Evolutionary conservation across 1,140 invertebrate species (phyloP).

Genomic region (Lepeophtheirus salmonis): DNA sequence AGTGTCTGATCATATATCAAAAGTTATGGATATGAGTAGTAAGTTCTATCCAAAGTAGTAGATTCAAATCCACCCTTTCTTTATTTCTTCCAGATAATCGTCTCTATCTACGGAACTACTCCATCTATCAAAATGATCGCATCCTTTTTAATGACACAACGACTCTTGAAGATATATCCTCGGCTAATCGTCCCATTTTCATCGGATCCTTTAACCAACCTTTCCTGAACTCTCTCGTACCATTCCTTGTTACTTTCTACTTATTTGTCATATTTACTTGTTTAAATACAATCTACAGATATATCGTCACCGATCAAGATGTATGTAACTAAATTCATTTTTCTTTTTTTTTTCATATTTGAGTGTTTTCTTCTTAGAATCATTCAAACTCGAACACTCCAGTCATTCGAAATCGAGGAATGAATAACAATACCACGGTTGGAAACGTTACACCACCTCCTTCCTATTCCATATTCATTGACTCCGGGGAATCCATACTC

Average conservation of each 20-base stretch:
- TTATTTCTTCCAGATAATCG: too few species aligned
- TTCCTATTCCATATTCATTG: background rate
- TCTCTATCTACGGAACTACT: background rate
- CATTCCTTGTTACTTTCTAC: constrained; percentile 28
- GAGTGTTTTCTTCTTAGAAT: background rate
- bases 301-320: background rate
- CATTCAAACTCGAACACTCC: background rate
- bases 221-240: constrained; percentile 32
- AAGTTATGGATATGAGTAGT: too few species aligned
- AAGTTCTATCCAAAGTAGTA: too few species aligned
- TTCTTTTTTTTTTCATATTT: background rate
- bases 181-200: constrained; percentile 27
- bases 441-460: background rate
- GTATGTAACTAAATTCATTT: background rate
- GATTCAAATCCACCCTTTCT: too few species aligned
- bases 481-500: background rate
- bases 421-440: background rate
- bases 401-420: background rate
- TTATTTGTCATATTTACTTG: constrained; percentile 30
- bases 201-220: constrained; percentile 25
- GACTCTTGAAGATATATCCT: constrained; percentile 25
- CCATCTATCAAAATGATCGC: background rate
- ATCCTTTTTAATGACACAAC: background rate
- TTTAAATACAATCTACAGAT: background rate
- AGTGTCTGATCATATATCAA: too few species aligned